A percentile compares a stretch with the other conserved stretches of the same genome.
These are phyloP conservation scores for Gasterosteus nipponicus DNA, from an alignment of 2,113 vertebrate genomes.

Conservation along the genomic window DNA sequence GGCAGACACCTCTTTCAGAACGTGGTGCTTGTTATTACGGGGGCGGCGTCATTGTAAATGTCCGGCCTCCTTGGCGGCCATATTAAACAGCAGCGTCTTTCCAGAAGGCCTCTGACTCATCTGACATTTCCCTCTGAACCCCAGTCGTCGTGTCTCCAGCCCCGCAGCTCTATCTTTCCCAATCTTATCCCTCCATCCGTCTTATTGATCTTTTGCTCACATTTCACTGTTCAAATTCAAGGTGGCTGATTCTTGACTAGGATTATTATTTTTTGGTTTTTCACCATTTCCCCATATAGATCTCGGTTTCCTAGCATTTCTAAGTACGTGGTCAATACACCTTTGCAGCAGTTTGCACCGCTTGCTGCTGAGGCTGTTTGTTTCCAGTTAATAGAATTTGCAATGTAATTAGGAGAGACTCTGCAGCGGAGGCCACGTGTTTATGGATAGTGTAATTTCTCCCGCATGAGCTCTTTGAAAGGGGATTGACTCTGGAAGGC, in stretches of 20 bases:
- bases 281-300: constrained; percentile 34
- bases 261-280: background rate
- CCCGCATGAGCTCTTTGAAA: constrained; percentile 63
- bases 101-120: constrained; percentile 76
- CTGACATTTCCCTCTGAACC: constrained; percentile 76
- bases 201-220: constrained; percentile 43
- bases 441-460: constrained; percentile 58
- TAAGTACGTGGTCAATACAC: constrained; percentile 6
- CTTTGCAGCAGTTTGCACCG: constrained; percentile 3
- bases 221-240: constrained; percentile 53
- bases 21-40: constrained; percentile 64
- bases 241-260: constrained; percentile 45
- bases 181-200: constrained; percentile 43
- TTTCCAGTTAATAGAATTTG: constrained; percentile 67
- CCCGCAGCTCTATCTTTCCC: constrained; percentile 28
- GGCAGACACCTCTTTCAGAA: constrained; percentile 55
- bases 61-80: constrained; percentile 54
- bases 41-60: constrained; percentile 66
- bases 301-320: constrained; percentile 18
- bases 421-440: constrained; percentile 54
- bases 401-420: constrained; percentile 69
- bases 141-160: constrained; percentile 44
- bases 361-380: constrained; percentile 46
- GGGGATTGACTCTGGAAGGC: constrained; percentile 63
- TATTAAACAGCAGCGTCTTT: constrained; percentile 71